phyloP scores from a whole-genome alignment of 2,797 vertebrate genomes.

The Ataeniobius toweri region DNA sequence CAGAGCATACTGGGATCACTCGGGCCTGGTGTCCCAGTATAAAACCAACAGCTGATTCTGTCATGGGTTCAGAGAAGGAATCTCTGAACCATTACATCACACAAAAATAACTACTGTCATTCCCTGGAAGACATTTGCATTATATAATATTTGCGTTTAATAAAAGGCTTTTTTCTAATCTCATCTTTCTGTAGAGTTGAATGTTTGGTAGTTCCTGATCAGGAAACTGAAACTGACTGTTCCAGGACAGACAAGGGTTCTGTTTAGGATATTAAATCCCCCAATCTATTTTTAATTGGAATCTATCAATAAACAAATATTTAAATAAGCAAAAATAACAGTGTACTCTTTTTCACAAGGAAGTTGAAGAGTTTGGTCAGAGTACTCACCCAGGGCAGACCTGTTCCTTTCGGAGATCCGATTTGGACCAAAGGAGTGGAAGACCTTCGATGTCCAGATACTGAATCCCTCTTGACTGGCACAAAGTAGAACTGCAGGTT shows the following conservation, averaged over 20 bases:
- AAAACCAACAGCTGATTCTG: neutral
- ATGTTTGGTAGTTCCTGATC: neutral
- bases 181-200: neutral
- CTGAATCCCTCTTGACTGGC: slow-evolving; percentile 85
- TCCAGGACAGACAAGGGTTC: neutral
- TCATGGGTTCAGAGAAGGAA: neutral
- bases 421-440: slow-evolving; percentile 21
- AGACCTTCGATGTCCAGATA: slow-evolving; percentile 14
- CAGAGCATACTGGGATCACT: neutral
- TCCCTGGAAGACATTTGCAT: neutral
- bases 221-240: neutral
- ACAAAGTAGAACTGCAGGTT: slow-evolving; percentile 93
- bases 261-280: neutral
- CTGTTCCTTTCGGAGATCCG: slow-evolving; percentile 47
- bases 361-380: neutral
- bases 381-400: slow-evolving; percentile 49
- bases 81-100: neutral
- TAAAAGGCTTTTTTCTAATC: neutral
- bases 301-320: neutral
- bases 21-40: neutral
- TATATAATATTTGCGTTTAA: neutral
- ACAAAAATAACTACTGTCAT: neutral
- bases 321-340: neutral
- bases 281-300: neutral
- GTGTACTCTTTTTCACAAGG: neutral